Evolutionary conservation across 2,113 vertebrate species (phyloP).

Genomic region (Misgurnus anguillicaudatus): DNA sequence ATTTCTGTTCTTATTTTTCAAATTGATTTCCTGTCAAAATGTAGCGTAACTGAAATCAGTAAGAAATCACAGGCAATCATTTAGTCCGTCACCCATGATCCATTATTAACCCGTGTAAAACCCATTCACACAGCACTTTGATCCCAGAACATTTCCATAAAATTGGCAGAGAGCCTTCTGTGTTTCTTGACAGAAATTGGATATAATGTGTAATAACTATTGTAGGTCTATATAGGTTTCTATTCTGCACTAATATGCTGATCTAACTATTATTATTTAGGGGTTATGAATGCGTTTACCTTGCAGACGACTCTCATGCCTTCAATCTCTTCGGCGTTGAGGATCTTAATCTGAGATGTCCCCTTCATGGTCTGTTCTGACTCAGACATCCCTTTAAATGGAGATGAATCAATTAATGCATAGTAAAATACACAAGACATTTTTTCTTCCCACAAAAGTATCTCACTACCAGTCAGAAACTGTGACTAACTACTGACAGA

Average conservation of each 20-base stretch:
- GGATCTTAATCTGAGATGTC: slow-evolving; percentile 96
- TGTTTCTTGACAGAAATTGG: neutral
- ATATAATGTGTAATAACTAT: neutral
- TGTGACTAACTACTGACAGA: slow-evolving; percentile 28
- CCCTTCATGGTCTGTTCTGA: slow-evolving; percentile 97
- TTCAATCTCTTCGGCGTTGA: slow-evolving; percentile 92
- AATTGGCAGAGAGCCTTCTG: neutral
- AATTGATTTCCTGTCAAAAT: too few relatives aligned
- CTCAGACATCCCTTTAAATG: slow-evolving; percentile 89
- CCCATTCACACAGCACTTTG: neutral
- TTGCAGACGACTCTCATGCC: slow-evolving; percentile 92
- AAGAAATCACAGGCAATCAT: too few relatives aligned
- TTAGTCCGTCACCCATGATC: too few relatives aligned
- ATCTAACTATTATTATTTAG: neutral
- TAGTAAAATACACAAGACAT: neutral
- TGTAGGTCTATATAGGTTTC: too few relatives aligned
- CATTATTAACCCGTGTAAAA: too few relatives aligned
- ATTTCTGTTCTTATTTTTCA: too few relatives aligned
- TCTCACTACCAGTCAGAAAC: slow-evolving; percentile 5
- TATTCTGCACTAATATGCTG: neutral
- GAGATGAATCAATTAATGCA: slow-evolving; percentile 32
- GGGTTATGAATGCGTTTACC: slow-evolving; percentile 69
- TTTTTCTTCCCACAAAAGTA: slow-evolving; percentile 17
- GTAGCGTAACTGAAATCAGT: too few relatives aligned
- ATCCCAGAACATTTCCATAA: neutral